These are phyloP conservation scores for Apostichopus parvimensis DNA, from an alignment of 35 echinoderm and acorn worm genomes.

Conservation along the genomic window DNA sequence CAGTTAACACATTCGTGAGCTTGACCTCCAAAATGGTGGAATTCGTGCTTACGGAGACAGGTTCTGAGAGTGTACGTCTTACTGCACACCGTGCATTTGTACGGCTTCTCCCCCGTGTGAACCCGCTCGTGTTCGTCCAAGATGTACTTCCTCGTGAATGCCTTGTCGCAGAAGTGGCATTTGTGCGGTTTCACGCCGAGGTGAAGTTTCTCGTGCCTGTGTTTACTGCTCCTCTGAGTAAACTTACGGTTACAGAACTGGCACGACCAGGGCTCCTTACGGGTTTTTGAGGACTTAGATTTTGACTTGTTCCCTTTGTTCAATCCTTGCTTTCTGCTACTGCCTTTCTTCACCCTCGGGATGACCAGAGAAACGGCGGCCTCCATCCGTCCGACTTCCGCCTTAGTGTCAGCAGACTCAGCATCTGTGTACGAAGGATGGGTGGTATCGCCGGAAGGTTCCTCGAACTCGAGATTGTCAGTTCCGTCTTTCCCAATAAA, in stretches of 20 bases:
- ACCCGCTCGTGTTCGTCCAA: constrained; percentile 54
- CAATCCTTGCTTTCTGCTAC: not conserved
- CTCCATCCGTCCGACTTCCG: not conserved
- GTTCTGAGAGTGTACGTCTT: constrained; percentile 33
- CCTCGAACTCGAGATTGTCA: not conserved
- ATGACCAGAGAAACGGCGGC: not conserved
- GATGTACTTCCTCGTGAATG: constrained; percentile 58
- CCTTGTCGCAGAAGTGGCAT: constrained; percentile 50
- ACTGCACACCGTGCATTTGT: constrained; percentile 31
- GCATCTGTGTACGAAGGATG: not conserved
- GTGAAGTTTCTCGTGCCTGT: constrained; percentile 53
- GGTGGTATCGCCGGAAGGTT: not conserved
- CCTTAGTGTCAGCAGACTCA: not conserved
- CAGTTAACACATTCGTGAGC: constrained; percentile 42
- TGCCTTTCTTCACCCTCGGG: not conserved
- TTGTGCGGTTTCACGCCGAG: constrained; percentile 55
- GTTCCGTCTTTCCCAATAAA: not conserved
- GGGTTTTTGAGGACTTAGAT: constrained; percentile 26
- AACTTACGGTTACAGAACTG: constrained; percentile 49
- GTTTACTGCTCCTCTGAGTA: constrained; percentile 55
- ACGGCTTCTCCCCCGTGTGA: constrained; percentile 48
- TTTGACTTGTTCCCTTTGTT: constrained; percentile 5
- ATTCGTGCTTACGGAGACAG: constrained; percentile 43
- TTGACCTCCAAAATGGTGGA: constrained; percentile 40
- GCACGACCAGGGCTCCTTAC: constrained; percentile 48